Evolutionary conservation across 1,140 invertebrate species (phyloP).

Genomic region (Ylistrum balloti): DNA sequence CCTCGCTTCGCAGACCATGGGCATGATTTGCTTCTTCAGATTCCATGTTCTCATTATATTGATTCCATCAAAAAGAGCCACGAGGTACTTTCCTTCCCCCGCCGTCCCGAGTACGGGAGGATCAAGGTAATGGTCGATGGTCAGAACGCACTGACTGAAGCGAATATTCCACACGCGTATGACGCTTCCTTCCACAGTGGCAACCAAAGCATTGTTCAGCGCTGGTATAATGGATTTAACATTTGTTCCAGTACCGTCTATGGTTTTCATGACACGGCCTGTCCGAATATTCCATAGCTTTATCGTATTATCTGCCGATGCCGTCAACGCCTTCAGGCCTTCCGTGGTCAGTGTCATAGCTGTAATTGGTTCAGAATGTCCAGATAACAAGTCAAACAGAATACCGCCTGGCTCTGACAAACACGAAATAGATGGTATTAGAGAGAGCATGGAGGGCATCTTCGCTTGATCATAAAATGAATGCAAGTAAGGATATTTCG

Average conservation of each 20-base stretch:
- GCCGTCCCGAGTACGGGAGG: slow-evolving; percentile 75
- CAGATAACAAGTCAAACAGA: slow-evolving; percentile 78
- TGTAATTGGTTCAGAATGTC: slow-evolving; percentile 79
- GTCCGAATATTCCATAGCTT: slow-evolving; percentile 80
- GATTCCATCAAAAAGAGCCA: slow-evolving; percentile 77
- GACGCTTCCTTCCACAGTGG: slow-evolving; percentile 74
- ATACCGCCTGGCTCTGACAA: slow-evolving; percentile 79
- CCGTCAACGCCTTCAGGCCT: slow-evolving; percentile 76
- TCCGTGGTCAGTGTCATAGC: slow-evolving; percentile 77
- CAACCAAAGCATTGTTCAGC: slow-evolving; percentile 67
- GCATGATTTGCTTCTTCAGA: slow-evolving; percentile 66
- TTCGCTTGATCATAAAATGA: slow-evolving; percentile 72
- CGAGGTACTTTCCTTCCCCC: slow-evolving; percentile 74
- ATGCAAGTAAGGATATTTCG: slow-evolving; percentile 76
- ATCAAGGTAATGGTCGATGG: slow-evolving; percentile 74
- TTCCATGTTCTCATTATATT: slow-evolving; percentile 78
- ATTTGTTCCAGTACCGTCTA: slow-evolving; percentile 74
- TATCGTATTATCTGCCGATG: slow-evolving; percentile 78
- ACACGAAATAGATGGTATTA: slow-evolving; percentile 78
- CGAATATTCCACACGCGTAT: slow-evolving; percentile 77
- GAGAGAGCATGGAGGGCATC: slow-evolving; percentile 71
- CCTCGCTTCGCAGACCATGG: slow-evolving; percentile 68
- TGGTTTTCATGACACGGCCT: slow-evolving; percentile 77
- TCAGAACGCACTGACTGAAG: slow-evolving; percentile 67
- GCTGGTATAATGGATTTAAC: slow-evolving; percentile 72